A percentile compares a stretch with the other conserved stretches of the same genome.
Conservation (phyloP, 2,888 invertebrate genomes). For the Agrotis ipsilon region DNA sequence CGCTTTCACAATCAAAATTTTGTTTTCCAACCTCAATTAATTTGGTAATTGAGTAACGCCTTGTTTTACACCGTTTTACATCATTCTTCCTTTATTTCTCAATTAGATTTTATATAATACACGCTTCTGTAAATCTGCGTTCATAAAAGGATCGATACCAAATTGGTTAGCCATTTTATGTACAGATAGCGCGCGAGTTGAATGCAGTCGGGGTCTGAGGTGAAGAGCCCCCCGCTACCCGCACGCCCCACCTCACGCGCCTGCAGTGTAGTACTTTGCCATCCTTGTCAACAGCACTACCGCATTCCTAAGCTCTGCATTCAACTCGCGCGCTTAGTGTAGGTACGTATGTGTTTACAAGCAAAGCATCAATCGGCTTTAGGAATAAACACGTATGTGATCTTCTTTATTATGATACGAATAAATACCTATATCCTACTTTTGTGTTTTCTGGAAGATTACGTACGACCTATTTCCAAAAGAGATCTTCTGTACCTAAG, state of each 20-base stretch:
- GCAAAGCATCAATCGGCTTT: slow-evolving; percentile 14
- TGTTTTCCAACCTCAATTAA: slow-evolving; percentile 31
- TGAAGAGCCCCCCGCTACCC: no score
- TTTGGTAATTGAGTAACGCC: slow-evolving; percentile 13
- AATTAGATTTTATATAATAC: slow-evolving; percentile 10
- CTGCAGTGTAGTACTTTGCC: no score
- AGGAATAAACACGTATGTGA: slow-evolving; percentile 1
- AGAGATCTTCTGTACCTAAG: background rate
- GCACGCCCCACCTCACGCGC: no score
- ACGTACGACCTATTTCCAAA: background rate
- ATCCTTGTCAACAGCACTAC: no score
- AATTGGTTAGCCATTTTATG: slow-evolving; percentile 29
- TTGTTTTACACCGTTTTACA: slow-evolving; percentile 10
- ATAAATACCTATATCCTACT: background rate
- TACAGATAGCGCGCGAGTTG: no score
- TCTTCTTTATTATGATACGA: slow-evolving; percentile 7
- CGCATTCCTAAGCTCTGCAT: no score
- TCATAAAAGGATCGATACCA: slow-evolving; percentile 15
- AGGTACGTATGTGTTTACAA: slow-evolving; percentile 35
- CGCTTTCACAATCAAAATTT: slow-evolving; percentile 43
- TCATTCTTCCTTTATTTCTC: slow-evolving; percentile 6
- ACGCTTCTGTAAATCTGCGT: slow-evolving; percentile 3
- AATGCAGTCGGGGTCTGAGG: no score
- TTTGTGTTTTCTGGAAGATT: background rate
- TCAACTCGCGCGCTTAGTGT: no score